Evolutionary conservation across 2,888 invertebrate species (phyloP).

Genomic region (Euspilapteryx auroguttella): DNA sequence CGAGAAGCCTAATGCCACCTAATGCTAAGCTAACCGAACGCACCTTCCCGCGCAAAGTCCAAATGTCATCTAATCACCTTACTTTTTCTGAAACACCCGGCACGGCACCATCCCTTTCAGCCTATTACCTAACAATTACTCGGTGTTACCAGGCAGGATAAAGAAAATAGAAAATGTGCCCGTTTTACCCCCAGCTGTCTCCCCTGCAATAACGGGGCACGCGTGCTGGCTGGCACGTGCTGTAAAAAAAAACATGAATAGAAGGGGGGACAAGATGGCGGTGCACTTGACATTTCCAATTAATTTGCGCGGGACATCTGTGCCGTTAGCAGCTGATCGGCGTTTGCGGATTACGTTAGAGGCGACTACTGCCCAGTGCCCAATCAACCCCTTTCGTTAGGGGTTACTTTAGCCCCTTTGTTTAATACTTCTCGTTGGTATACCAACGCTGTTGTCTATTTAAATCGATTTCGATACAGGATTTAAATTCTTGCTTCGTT

Average conservation of each 20-base stretch:
- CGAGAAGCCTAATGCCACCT: too few species aligned
- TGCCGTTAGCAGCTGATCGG: slow-evolving; percentile 54
- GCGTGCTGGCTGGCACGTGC: slow-evolving; percentile 29
- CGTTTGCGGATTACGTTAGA: slow-evolving; percentile 9
- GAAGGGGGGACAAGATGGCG: slow-evolving; percentile 41
- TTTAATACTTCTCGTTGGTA: too few species aligned
- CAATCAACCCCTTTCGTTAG: too few species aligned
- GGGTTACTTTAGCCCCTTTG: too few species aligned
- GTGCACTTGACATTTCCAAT: slow-evolving; percentile 61
- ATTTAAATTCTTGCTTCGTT: too few species aligned
- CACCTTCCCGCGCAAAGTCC: slow-evolving; percentile 24
- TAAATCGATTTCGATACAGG: too few species aligned
- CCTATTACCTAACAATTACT: too few species aligned
- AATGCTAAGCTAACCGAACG: too few species aligned
- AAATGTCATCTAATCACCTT: slow-evolving; percentile 12
- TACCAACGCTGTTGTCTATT: too few species aligned
- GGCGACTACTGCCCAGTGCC: too few species aligned
- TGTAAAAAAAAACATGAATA: slow-evolving; percentile 31
- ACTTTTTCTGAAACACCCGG: too few species aligned
- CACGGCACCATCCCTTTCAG: too few species aligned
- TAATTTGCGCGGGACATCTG: slow-evolving; percentile 59
- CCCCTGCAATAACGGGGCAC: slow-evolving; percentile 24
- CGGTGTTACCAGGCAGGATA: slow-evolving; percentile 21
- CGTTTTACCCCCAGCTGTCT: slow-evolving; percentile 49
- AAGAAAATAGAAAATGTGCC: slow-evolving; percentile 26